phyloP scores from a whole-genome alignment of 2,113 vertebrate species.

The Solenodon paradoxus region DNA sequence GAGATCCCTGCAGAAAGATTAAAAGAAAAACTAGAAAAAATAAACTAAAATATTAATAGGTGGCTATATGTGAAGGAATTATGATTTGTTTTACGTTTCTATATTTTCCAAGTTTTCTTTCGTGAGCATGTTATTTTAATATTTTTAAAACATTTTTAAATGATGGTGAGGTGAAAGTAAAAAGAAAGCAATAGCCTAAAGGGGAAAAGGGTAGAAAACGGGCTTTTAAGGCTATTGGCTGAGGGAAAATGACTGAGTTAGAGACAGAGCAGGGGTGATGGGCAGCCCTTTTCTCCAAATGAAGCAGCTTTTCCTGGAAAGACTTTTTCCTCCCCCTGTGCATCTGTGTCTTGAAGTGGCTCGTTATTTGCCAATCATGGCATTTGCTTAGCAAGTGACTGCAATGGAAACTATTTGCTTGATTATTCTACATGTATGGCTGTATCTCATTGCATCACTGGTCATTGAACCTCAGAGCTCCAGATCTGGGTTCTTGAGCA shows the following conservation, averaged over 20 bases:
- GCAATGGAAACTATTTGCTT: slow-evolving; percentile 41
- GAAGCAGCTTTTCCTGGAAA: neutral
- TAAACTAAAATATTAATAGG: slow-evolving; percentile 1
- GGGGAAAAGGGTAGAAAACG: neutral
- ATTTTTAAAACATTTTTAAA: slow-evolving; percentile 12
- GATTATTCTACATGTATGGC: neutral
- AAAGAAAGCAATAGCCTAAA: neutral
- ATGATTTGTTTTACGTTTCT: slow-evolving; percentile 15
- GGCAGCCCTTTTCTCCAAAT: neutral
- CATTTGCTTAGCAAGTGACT: neutral
- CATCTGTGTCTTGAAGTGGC: neutral
- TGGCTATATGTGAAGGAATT: neutral
- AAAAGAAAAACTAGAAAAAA: slow-evolving; percentile 1
- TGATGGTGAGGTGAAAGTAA: neutral
- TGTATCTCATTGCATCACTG: neutral
- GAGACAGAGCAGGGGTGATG: neutral
- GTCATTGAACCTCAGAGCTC: neutral
- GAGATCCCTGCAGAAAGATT: neutral
- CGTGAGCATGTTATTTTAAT: slow-evolving; percentile 11
- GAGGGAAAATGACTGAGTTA: neutral
- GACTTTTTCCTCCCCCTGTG: neutral
- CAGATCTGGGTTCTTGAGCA: neutral
- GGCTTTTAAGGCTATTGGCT: neutral
- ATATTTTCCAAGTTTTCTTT: slow-evolving; percentile 26
- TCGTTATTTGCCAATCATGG: neutral